Conservation (phyloP, 1,140 invertebrate species). For the Xylocopa sonorina region DNA sequence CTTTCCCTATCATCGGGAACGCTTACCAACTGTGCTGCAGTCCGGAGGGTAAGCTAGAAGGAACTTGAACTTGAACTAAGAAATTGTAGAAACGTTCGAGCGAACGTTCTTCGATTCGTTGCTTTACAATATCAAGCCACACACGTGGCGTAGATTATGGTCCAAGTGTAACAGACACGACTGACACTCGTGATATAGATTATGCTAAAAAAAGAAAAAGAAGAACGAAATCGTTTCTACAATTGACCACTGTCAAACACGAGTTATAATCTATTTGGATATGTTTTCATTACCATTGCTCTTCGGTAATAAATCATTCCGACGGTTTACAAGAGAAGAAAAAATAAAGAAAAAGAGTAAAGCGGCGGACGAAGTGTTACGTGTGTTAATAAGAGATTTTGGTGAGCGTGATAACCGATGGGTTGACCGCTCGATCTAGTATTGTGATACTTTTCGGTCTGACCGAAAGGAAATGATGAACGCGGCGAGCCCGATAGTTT, state of each 20-base stretch:
- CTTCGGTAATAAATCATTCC: neutral
- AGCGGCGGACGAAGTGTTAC: too few relatives aligned
- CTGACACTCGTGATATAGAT: neutral
- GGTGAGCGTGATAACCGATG: neutral
- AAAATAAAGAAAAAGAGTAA: too few relatives aligned
- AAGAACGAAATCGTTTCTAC: neutral
- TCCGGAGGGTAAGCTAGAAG: conserved; percentile 69
- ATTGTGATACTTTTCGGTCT: neutral
- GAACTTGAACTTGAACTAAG: neutral
- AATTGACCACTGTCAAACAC: neutral
- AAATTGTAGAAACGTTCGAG: neutral
- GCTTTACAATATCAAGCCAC: neutral
- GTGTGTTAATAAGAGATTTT: neutral
- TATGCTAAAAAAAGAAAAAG: neutral
- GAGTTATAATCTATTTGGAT: neutral
- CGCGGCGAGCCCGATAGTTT: neutral
- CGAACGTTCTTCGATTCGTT: neutral
- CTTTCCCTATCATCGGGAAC: conserved; percentile 75
- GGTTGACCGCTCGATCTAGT: neutral
- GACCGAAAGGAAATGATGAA: neutral
- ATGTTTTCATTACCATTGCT: too few relatives aligned
- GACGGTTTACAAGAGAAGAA: neutral
- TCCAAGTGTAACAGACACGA: neutral
- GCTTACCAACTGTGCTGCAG: conserved; percentile 71
- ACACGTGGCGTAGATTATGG: conserved; percentile 1